Percentiles rank a stretch among this genome's conserved stretches.
Evolutionary conservation across 2,113 vertebrate genomes (phyloP).

Genomic region (Leptodactylus fuscus): DNA sequence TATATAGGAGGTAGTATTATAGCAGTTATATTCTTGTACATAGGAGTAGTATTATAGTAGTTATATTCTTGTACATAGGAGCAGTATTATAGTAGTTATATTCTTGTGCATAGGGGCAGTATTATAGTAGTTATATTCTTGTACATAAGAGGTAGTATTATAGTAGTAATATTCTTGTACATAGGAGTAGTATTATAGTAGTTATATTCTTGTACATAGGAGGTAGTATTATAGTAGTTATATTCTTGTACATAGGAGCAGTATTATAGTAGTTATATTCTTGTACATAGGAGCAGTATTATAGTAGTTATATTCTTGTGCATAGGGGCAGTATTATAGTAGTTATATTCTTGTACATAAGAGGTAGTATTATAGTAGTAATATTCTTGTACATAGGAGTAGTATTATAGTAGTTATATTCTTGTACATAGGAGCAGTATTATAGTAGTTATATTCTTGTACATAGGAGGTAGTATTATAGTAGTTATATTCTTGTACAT

Average conservation of each 20-base stretch:
- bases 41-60: not conserved
- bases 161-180: not conserved
- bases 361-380: not conserved
- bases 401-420: not conserved
- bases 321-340: not conserved
- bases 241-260: not conserved
- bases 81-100: not conserved
- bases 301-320: conserved; percentile 5
- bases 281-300: not conserved
- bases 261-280: not conserved
- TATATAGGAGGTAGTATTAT: not conserved
- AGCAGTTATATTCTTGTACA: not conserved
- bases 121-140: not conserved
- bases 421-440: not conserved
- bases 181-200: not conserved
- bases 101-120: not conserved
- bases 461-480: not conserved
- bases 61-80: too few relatives aligned
- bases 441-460: conserved; percentile 13
- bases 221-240: conserved; percentile 1
- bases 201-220: not conserved
- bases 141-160: not conserved
- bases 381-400: not conserved
- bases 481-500: not conserved
- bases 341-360: not conserved